Evolutionary conservation across 2,113 vertebrate genomes (phyloP), one percentile per base, ranked within the genome.

Genomic region (Montifringilla adamsi): DNA sequence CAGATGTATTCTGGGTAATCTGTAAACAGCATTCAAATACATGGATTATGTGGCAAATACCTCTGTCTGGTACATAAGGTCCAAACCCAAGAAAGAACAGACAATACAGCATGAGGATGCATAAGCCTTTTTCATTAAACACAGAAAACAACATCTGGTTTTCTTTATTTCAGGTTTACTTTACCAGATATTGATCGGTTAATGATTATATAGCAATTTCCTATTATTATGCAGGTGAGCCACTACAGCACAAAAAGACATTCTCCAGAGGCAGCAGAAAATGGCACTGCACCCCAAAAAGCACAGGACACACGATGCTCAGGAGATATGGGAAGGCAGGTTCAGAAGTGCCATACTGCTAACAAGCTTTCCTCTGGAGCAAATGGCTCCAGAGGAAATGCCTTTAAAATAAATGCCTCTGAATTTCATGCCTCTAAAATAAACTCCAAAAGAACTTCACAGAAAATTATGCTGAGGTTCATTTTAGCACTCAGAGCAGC

Each of bases 121-220:
- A 89, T 95, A 95, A 95, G 33, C 55, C 73, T 74, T 94, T 96
- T 90, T 96, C 91, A 95, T 96, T 93, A 93, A 85, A 85, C 16
- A 62, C 39, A 33, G 76, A 93, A 95, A 96, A 86, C 80, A 94
- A 92, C 85, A 94, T 96, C 95, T 97, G 96, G 39, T 96, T 96
- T 93, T 78, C 86, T 75, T 84, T 94, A 95, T 75, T 90, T 80
- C 69, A 35, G 20, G 80, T 90, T 94, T 95, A 63, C 58, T 94
- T 96, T 93, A 84, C 31, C 83, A 95, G 91, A 73, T 84, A 96
- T 92, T 67, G 72, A 63, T 93, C 0, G 0, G 69, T 94, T 95
- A 95, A 96, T 94, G 85, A 90, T 95, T 93, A 43, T 67, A 64
- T 30, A 92, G 35, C 37, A 75, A 85, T 91, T 96, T 75, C 35